phyloP scores from a whole-genome alignment of 2,888 invertebrate species.

The Lucinisca nassula region DNA sequence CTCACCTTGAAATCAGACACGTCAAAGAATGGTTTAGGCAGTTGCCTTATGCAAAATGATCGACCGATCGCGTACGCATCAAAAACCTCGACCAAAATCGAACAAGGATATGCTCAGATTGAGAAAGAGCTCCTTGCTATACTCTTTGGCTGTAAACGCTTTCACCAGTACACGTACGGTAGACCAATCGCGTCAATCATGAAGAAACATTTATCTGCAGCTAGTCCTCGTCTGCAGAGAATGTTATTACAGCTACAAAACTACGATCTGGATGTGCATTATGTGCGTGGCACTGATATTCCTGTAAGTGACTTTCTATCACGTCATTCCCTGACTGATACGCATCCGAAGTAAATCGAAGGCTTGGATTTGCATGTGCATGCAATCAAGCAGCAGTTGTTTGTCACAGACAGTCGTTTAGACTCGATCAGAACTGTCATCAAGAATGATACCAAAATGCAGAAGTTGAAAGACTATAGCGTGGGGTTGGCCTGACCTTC shows the following conservation, averaged over 20 bases:
- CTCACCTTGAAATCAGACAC: conserved; percentile 18
- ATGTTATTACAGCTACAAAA: conserved; percentile 50
- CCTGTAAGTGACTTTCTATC: conserved; percentile 25
- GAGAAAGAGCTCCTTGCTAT: too few relatives aligned
- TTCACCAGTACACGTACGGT: conserved; percentile 46
- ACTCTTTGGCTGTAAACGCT: too few relatives aligned
- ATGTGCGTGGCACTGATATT: conserved; percentile 27
- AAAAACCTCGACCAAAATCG: conserved; percentile 25
- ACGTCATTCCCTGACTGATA: conserved; percentile 18
- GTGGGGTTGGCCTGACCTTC: conserved; percentile 37
- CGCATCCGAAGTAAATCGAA: conserved; percentile 9
- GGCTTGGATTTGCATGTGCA: too few relatives aligned
- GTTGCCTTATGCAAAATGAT: conserved; percentile 31
- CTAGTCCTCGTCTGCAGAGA: conserved; percentile 31
- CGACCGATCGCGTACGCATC: conserved; percentile 42
- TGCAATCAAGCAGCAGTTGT: conserved; percentile 20
- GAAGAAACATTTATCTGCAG: conserved; percentile 39
- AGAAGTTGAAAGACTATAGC: background rate
- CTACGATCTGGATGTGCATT: conserved; percentile 21
- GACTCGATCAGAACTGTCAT: conserved; percentile 1
- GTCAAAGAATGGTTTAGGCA: conserved; percentile 25
- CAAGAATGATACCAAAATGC: conserved; percentile 22
- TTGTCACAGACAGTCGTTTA: conserved; percentile 29
- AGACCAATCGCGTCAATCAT: conserved; percentile 31
- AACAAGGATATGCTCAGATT: conserved; percentile 46